Base-by-base conservation (phyloP, 2,888 invertebrate genomes). In the Tenthredo livida region DNA sequence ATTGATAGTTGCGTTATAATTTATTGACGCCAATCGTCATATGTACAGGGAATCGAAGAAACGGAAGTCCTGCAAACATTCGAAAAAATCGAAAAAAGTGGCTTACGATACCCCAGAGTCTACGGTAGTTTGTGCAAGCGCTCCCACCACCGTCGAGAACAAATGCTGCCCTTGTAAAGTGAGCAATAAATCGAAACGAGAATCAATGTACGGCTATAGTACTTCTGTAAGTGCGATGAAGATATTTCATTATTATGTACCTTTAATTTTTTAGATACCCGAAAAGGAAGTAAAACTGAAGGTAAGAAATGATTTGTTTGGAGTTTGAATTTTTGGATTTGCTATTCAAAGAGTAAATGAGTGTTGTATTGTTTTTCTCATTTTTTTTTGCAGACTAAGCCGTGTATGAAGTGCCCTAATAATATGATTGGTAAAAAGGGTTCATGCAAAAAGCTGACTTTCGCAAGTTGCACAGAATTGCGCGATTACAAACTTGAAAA, bases 371-470 rank as follows among this genome's bases (percentile, higher is more conserved):
- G 15, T 73, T 21, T 37, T 37, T 33, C 33, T 37, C n/a, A n/a
- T 37, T 37, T 37, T 0, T 37, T 37, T 6, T 37, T 37, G 6
- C 5, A 80, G 80, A 50, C 50, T 40, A 61, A 61, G 29, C 58
- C 80, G 29, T 61, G 80, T 61, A 61, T 61, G 61, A 58, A 40
- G 25, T 61, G 40, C 21, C 80, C 80, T 2, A 21, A 80, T 7
- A 80, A 80, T 37, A 25, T 21, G 15, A 50, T 40, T 15, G 21
- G 40, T 58, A n/a, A 47, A 25, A 73, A 73, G 25, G 43, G 5
- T 33, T 77, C 54, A 0, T 61, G 61, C 61, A 80, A 58, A 40
- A 80, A 80, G 40, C n/a, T 80, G 21, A 61, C 80, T 21, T 80
- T 61, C 17, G 58, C 40, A 10, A 80, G 80, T 37, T 61, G 80